Conservation (phyloP, 2,113 vertebrate genomes). For the Pluvialis apricaria region DNA sequence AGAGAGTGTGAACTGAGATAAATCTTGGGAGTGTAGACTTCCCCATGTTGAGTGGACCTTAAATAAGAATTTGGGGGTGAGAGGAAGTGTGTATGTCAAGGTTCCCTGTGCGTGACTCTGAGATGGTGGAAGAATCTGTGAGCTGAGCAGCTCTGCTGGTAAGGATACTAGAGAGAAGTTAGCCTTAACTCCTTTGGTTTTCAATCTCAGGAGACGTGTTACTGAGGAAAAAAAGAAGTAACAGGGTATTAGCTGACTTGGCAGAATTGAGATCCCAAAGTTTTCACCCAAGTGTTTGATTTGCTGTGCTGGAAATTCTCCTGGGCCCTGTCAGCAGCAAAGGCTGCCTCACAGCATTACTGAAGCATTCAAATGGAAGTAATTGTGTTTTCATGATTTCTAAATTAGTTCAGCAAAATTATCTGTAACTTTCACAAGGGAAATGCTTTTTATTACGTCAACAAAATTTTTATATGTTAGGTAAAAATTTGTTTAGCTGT, state of each 20-base stretch:
- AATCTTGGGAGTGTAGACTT: not conserved
- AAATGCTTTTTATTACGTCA: conserved; percentile 63
- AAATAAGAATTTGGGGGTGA: not conserved
- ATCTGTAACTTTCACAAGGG: conserved; percentile 47
- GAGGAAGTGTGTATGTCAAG: not conserved
- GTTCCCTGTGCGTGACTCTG: not conserved
- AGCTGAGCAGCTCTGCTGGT: not conserved
- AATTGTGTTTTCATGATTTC: conserved; percentile 69
- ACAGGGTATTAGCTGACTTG: not conserved
- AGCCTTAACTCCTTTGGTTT: not conserved
- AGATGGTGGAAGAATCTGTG: not conserved
- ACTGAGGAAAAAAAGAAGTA: not conserved
- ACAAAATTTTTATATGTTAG: conserved; percentile 38
- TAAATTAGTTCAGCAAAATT: conserved; percentile 61
- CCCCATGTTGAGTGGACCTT: not conserved
- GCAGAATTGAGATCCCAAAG: not conserved
- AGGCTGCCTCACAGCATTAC: conserved; percentile 38
- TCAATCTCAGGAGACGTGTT: not conserved
- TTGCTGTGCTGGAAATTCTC: conserved; percentile 22
- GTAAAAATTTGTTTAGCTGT: conserved; percentile 22
- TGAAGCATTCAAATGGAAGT: conserved; percentile 59
- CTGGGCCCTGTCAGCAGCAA: conserved; percentile 29
- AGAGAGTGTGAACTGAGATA: not conserved
- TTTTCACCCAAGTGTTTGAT: conserved; percentile 44
- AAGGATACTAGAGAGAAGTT: not conserved